A percentile compares a stretch with the other conserved stretches of the same genome.
phyloP scores from a whole-genome alignment of 2,888 invertebrate species.

The Cerceris rybyensis region DNA sequence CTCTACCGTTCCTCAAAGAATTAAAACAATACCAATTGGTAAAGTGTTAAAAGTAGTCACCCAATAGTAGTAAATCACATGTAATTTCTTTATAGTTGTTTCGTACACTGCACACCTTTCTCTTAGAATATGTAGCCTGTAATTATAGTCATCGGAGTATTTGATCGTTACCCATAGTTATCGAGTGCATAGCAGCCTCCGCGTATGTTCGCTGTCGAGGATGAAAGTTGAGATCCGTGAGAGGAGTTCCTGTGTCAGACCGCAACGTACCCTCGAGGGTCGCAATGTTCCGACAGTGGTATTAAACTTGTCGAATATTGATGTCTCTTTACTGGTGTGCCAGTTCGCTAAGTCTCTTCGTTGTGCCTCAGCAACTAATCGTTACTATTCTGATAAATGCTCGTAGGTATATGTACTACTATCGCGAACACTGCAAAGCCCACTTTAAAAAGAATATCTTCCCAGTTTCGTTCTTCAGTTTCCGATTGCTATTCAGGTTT shows the following conservation, averaged over 20 bases:
- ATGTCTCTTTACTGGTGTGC: conserved; percentile 57
- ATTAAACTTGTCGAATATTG: conserved; percentile 65
- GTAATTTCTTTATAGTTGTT: no score
- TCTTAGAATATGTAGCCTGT: background rate
- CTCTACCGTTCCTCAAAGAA: no score
- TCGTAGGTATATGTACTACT: background rate
- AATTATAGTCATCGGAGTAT: conserved; percentile 19
- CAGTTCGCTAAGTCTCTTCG: conserved; percentile 53
- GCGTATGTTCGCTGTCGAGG: conserved; percentile 49
- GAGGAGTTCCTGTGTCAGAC: conserved; percentile 68
- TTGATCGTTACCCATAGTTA: conserved; percentile 18
- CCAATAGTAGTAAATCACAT: no score
- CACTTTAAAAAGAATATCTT: background rate
- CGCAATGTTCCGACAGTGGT: conserved; percentile 73
- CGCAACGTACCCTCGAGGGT: conserved; percentile 56
- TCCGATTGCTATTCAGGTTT: no score
- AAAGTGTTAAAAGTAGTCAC: no score
- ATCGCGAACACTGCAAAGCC: background rate
- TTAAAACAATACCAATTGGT: no score
- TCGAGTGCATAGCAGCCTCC: conserved; percentile 25
- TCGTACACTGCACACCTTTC: no score
- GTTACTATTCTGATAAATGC: conserved; percentile 18
- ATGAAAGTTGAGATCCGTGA: conserved; percentile 56
- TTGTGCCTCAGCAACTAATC: conserved; percentile 29
- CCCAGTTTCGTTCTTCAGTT: no score